phyloP scores from a whole-genome alignment of 2,113 vertebrate genomes.

The Sarotherodon lohbergeri region DNA sequence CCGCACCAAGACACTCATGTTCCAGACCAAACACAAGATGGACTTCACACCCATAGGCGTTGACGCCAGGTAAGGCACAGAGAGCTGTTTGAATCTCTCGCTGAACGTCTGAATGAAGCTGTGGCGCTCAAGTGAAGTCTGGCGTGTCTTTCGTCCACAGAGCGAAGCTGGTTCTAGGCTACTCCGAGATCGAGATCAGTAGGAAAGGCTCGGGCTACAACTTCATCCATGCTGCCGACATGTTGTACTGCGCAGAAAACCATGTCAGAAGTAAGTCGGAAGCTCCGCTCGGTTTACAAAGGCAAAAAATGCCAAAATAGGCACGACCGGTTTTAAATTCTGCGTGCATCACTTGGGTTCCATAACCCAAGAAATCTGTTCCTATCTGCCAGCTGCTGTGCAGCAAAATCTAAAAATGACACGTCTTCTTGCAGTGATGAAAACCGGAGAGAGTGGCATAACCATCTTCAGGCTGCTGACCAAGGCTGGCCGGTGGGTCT shows the following conservation, averaged over 20 bases:
- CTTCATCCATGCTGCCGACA: constrained; percentile 75
- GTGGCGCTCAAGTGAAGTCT: not conserved
- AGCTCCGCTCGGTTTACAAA: not conserved
- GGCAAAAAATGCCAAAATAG: not conserved
- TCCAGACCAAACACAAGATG: constrained; percentile 78
- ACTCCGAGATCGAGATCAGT: constrained; percentile 70
- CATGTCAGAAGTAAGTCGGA: constrained; percentile 66
- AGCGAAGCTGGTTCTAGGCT: constrained; percentile 74
- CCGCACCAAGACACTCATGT: constrained; percentile 71
- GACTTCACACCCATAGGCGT: constrained; percentile 74
- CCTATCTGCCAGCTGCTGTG: not conserved
- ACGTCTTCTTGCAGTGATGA: constrained; percentile 70
- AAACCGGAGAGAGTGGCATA: constrained; percentile 75
- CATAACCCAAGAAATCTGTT: not conserved
- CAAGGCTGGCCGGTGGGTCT: constrained; percentile 73
- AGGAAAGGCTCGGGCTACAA: constrained; percentile 72
- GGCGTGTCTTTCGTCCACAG: constrained; percentile 14
- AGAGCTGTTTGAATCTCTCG: not conserved
- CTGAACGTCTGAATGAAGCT: not conserved
- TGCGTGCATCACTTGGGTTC: not conserved
- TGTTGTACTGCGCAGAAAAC: constrained; percentile 79
- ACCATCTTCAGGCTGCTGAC: constrained; percentile 76
- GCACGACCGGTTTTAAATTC: not conserved
- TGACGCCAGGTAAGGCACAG: constrained; percentile 57
- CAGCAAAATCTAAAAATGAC: not conserved